Percentiles rank a stretch among this genome's conserved stretches.
These are phyloP conservation scores for Corbicula japonica DNA, from an alignment of 2,888 invertebrate genomes.

Conservation along the genomic window DNA sequence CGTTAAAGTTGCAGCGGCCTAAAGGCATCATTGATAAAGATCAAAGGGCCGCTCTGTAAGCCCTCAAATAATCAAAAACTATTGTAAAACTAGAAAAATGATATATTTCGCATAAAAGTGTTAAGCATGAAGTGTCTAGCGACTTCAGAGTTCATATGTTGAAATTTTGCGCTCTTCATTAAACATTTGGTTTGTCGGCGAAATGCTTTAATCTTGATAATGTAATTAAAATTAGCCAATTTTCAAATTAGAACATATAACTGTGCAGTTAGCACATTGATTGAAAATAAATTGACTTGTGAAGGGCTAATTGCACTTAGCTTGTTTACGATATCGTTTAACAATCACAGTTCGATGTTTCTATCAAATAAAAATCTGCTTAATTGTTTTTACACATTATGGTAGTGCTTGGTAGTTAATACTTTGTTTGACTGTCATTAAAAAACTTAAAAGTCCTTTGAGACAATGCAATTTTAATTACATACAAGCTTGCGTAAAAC, in stretches of 20 bases:
- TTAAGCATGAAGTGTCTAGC: slow-evolving; percentile 34
- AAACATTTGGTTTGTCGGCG: slow-evolving; percentile 42
- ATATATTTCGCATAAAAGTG: slow-evolving; percentile 31
- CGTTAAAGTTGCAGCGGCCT: slow-evolving; percentile 22
- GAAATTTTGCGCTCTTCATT: neutral
- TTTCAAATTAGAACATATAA: slow-evolving; percentile 30
- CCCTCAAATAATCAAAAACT: slow-evolving; percentile 27
- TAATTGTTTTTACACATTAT: no score
- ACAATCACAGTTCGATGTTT: slow-evolving; percentile 26
- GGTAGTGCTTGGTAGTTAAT: no score
- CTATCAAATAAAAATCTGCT: slow-evolving; percentile 16
- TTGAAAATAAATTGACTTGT: slow-evolving; percentile 41
- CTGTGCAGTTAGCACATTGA: slow-evolving; percentile 32
- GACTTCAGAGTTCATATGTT: slow-evolving; percentile 18
- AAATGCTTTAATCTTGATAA: slow-evolving; percentile 29
- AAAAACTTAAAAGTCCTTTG: no score
- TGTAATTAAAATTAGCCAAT: slow-evolving; percentile 40
- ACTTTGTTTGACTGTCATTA: no score
- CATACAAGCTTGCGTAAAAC: no score
- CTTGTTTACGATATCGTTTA: slow-evolving; percentile 42
- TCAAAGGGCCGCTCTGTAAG: slow-evolving; percentile 19
- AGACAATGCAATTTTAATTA: no score
- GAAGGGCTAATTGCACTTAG: slow-evolving; percentile 41
- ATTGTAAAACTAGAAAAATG: slow-evolving; percentile 28
- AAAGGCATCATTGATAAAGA: neutral